Base-by-base conservation (phyloP, 92 coral and sea anemone genomes). In the Metridium senile region DNA sequence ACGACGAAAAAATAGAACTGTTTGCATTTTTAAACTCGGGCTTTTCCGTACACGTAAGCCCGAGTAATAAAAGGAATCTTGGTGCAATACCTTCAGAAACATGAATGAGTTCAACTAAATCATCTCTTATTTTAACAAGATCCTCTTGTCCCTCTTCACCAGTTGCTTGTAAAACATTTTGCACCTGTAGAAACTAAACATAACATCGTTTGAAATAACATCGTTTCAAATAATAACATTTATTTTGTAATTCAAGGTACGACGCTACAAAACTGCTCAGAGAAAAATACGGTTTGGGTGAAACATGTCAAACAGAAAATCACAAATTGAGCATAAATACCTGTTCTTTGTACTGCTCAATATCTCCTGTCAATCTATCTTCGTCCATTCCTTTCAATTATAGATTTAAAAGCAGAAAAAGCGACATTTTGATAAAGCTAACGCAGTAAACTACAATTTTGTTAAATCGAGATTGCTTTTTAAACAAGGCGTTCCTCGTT, bases 51-150 rank as follows among this genome's bases (percentile, higher is more conserved):
- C n/a, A n/a, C n/a, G n/a, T n/a, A n/a, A n/a, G n/a, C n/a, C n/a
- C n/a, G n/a, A n/a, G 32, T 29, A 58, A 8, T 4, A 8, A 4
- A 4, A 58, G 9, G 28, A 8, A 58, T 58, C 22, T 58, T 7
- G 16, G 51, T 16, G 51, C 9, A 29, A 11, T 78, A 93, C 98
- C 98, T 83, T 93, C 98, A 33, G 93, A 90, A 23, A 89, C 86
- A 43, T 91, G 87, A 46, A 93, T 89, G n/a, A 93, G 87, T 64
- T 93, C 98, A 27, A 86, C 83, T 25, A 93, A 89, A 72, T 93
- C 98, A 30, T 93, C 90, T 75, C 93, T 72, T 66, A 93, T 74
- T 77, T 88, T 85, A 26, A 86, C 78, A n/a, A 93, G 89, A 10
- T 93, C 98, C 26, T 91, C 92, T 33, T 88, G 86, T 2, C 73